Percentiles rank a stretch among this genome's conserved stretches.
These are phyloP conservation scores for Agonopterix heracliana DNA, from an alignment of 2,888 invertebrate species.

Conservation along the genomic window DNA sequence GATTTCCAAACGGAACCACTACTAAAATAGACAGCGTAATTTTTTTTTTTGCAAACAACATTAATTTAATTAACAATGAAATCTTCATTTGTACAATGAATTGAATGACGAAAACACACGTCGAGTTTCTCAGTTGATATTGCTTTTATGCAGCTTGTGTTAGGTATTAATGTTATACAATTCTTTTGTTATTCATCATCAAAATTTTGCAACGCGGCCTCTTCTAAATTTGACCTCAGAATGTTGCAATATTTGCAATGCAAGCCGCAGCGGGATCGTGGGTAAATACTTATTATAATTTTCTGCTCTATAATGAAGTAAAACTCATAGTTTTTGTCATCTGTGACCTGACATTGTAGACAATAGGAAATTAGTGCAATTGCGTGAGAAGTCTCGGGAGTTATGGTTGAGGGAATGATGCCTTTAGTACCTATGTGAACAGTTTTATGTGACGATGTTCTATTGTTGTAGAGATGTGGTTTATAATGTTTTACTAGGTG, in stretches of 20 bases:
- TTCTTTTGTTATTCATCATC: not conserved
- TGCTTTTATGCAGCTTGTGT: too few relatives aligned
- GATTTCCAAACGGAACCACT: too few relatives aligned
- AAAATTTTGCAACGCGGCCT: conserved; percentile 5
- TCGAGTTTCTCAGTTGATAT: too few relatives aligned
- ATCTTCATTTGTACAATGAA: too few relatives aligned
- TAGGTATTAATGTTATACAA: not conserved
- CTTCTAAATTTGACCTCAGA: conserved; percentile 3
- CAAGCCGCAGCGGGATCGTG: conserved; percentile 19
- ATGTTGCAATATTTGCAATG: conserved; percentile 9
- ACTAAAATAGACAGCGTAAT: too few relatives aligned
- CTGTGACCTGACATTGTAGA: conserved; percentile 7
- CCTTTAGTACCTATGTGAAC: not conserved
- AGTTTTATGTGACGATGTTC: too few relatives aligned
- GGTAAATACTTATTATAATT: conserved; percentile 20
- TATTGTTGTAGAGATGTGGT: too few relatives aligned
- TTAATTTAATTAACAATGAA: conserved; percentile 1
- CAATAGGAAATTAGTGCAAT: conserved; percentile 10
- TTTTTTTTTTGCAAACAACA: too few relatives aligned
- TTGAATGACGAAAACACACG: too few relatives aligned
- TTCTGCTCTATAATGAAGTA: conserved; percentile 12
- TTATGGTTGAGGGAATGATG: not conserved
- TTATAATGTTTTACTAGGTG: too few relatives aligned
- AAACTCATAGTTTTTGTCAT: conserved; percentile 5
- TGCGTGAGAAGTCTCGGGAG: conserved; percentile 10